Base-by-base conservation (phyloP, 2,113 vertebrate genomes). In the Rattus rattus region DNA sequence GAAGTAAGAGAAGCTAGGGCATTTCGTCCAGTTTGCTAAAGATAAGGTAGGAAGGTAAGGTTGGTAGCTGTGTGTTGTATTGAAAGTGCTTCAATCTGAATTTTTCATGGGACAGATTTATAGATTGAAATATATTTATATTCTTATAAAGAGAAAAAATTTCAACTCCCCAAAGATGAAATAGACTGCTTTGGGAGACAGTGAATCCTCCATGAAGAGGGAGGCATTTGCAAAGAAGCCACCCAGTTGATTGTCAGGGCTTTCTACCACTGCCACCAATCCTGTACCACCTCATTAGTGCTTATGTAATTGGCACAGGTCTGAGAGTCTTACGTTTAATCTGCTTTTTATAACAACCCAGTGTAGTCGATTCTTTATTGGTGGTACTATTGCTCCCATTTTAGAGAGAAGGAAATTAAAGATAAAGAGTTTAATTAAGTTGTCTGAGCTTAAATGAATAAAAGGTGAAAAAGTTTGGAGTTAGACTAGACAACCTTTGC, bases 371-470 rank as follows among this genome's bases (percentile, higher is more conserved):
- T 93, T 94, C 52, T 90, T 84, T 92, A 52, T 39, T 80, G 28
- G 36, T 83, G 3, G 14, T 72, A 54, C 79, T 85, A 49, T 73
- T 56, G 89, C 26, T 90, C 5, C 43, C 5, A 88, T 87, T 84
- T 94, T 94, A 88, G 24, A 94, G 56, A 90, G 47, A 76, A 90
- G 36, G 14, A 87, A 92, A 43, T 91, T 94, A 93, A 95, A 70
- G 56, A 75, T 87, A n/a, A 86, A 80, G 30, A 88, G 43, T 33
- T 49, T 94, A 86, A 88, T 12, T 88, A 73, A 92, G 10, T 88
- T 94, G 4, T 61, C 59, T 94, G 52, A 54, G 17, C 8, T 80
- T 89, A 26, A 61, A 30, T 86, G 90, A 69, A 83, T 47, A 28
- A 11, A 75, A 54, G 39, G 8, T 81, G 12, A 59, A 87, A 96